A percentile compares a stretch with the other conserved stretches of the same genome.
These are phyloP conservation scores for Boloria euphrosyne DNA, from an alignment of 2,888 invertebrate genomes.

Conservation along the genomic window DNA sequence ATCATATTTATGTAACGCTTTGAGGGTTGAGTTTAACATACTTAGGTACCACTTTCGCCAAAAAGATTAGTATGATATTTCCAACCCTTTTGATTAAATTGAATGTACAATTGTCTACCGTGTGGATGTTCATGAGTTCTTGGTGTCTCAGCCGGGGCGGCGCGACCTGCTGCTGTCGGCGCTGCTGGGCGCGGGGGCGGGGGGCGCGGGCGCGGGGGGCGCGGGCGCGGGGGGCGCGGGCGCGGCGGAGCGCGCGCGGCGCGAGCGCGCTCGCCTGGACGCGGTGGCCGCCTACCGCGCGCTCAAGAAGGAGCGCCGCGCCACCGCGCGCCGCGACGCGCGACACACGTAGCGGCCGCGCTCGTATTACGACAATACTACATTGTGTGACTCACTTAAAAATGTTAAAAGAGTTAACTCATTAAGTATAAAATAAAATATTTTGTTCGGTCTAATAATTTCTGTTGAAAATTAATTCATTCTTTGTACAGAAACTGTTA, in stretches of 20 bases:
- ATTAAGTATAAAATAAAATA: no score
- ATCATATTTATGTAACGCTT: no score
- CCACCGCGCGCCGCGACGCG: not conserved
- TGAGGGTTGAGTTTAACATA: no score
- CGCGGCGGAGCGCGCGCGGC: slow-evolving; percentile 34
- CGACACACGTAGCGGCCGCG: not conserved
- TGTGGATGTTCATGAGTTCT: not conserved
- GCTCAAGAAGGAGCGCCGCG: slow-evolving; percentile 48
- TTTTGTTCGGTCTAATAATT: no score
- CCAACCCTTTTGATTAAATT: not conserved
- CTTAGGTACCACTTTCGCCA: no score
- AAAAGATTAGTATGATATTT: no score
- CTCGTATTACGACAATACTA: no score
- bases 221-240: slow-evolving; percentile 18
- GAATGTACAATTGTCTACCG: not conserved
- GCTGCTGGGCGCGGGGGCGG: slow-evolving; percentile 57
- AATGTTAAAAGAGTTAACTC: no score
- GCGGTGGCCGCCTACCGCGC: slow-evolving; percentile 64
- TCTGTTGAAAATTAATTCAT: no score
- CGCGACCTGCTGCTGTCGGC: slow-evolving; percentile 80
- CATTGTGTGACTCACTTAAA: no score
- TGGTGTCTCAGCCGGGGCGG: slow-evolving; percentile 81
- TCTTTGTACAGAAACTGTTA: no score
- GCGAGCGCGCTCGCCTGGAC: slow-evolving; percentile 46
- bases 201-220: slow-evolving; percentile 58